phyloP scores from a whole-genome alignment of 2,888 invertebrate genomes.

The Philopedon plagiatum region DNA sequence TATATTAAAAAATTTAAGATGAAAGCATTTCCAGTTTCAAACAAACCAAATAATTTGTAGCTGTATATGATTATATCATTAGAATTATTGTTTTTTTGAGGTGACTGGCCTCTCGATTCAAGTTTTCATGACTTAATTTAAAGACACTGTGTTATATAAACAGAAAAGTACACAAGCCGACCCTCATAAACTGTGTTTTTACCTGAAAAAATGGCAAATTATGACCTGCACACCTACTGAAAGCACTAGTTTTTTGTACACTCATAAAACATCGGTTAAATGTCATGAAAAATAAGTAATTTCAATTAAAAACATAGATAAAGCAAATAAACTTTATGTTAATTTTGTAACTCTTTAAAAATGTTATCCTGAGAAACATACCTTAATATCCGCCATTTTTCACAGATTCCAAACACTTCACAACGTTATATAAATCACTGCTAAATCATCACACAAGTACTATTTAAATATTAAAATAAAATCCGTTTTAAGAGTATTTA shows the following conservation, averaged over 20 bases:
- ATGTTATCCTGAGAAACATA: constrained; percentile 32
- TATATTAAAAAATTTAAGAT: too few species aligned
- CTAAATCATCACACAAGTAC: constrained; percentile 19
- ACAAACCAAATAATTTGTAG: too few species aligned
- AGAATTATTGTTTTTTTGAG: too few species aligned
- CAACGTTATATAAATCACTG: not conserved
- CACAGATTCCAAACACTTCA: not conserved
- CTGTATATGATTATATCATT: too few species aligned
- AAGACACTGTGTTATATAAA: too few species aligned
- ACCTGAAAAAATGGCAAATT: constrained; percentile 8
- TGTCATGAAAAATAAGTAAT: not conserved
- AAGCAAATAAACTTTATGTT: not conserved
- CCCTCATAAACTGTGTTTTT: not conserved
- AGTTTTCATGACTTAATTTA: too few species aligned
- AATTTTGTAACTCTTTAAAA: not conserved
- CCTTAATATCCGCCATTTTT: constrained; percentile 48
- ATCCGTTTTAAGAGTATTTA: not conserved
- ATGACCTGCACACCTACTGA: not conserved
- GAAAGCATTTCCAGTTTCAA: too few species aligned
- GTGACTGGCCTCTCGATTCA: too few species aligned
- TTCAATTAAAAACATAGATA: not conserved
- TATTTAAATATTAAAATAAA: not conserved
- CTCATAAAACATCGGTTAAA: not conserved
- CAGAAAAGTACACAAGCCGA: not conserved
- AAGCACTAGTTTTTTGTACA: not conserved